phyloP scores from a whole-genome alignment of 2,113 vertebrate genomes.

The Bos javanicus region DNA sequence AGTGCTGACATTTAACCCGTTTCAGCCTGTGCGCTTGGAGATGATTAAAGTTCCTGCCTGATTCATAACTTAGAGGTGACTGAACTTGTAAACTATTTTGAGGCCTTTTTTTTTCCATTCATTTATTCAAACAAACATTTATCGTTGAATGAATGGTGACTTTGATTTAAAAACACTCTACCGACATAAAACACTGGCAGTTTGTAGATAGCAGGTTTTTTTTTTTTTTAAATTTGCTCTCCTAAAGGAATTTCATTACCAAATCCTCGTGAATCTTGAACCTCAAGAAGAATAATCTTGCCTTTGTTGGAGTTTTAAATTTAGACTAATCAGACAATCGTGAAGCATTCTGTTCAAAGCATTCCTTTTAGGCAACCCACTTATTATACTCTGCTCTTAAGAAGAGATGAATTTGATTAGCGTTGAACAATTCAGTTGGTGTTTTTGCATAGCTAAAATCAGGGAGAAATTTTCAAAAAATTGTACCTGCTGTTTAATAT shows the following conservation, averaged over 20 bases:
- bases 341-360: conserved; percentile 62
- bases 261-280: conserved; percentile 61
- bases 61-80: conserved; percentile 56
- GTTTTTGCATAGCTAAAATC: conserved; percentile 64
- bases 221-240: conserved; percentile 53
- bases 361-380: conserved; percentile 67
- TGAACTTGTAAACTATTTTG: conserved; percentile 35
- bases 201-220: conserved; percentile 56
- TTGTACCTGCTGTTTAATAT: conserved; percentile 58
- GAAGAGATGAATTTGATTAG: conserved; percentile 73
- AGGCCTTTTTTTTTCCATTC: conserved; percentile 46
- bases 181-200: conserved; percentile 36
- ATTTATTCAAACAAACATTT: conserved; percentile 62
- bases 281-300: conserved; percentile 67
- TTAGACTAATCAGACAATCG: conserved; percentile 74
- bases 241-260: conserved; percentile 71
- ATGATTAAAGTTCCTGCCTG: not conserved
- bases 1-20: not conserved
- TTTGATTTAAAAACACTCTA: conserved; percentile 64
- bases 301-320: conserved; percentile 75
- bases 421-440: not conserved
- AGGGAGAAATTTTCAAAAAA: conserved; percentile 51
- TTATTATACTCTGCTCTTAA: conserved; percentile 68
- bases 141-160: conserved; percentile 61
- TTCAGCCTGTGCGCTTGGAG: not conserved